A percentile compares a stretch with the other conserved stretches of the same genome.
phyloP scores from a whole-genome alignment of 2,888 invertebrate species.

The Drosophila dives region DNA sequence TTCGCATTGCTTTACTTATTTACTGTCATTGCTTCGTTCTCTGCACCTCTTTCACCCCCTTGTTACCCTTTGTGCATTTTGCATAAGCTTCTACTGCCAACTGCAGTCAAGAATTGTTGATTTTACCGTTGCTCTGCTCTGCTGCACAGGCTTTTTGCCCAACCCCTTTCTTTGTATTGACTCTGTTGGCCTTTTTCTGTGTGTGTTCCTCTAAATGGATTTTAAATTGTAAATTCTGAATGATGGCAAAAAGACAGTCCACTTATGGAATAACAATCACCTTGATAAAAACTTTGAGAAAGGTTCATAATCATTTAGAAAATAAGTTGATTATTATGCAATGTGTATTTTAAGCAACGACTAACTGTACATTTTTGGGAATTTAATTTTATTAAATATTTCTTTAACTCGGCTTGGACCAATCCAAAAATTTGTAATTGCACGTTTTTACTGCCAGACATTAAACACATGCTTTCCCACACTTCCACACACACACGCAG shows the following conservation, averaged over 20 bases:
- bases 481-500: not conserved
- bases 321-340: not conserved
- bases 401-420: not conserved
- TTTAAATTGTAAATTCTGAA: constrained; percentile 37
- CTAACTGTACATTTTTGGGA: not conserved
- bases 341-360: not conserved
- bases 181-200: not conserved
- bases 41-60: not conserved
- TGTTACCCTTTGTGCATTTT: constrained; percentile 17
- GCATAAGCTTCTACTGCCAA: constrained; percentile 23
- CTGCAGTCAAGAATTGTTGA: constrained; percentile 42
- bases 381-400: constrained; percentile 5
- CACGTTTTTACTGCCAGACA: constrained; percentile 20
- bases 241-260: not conserved
- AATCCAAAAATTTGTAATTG: not conserved
- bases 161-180: constrained; percentile 6
- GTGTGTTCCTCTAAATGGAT: constrained; percentile 15
- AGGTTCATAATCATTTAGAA: not conserved
- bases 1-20: constrained; percentile 46
- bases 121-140: constrained; percentile 29
- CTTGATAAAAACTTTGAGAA: not conserved
- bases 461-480: constrained; percentile 21
- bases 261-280: not conserved
- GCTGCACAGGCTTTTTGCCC: constrained; percentile 35
- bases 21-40: constrained; percentile 21